Percentiles rank a stretch among this genome's conserved stretches.
These are phyloP conservation scores for Ectobius pallidus DNA, from an alignment of 2,888 invertebrate genomes.

Conservation along the genomic window DNA sequence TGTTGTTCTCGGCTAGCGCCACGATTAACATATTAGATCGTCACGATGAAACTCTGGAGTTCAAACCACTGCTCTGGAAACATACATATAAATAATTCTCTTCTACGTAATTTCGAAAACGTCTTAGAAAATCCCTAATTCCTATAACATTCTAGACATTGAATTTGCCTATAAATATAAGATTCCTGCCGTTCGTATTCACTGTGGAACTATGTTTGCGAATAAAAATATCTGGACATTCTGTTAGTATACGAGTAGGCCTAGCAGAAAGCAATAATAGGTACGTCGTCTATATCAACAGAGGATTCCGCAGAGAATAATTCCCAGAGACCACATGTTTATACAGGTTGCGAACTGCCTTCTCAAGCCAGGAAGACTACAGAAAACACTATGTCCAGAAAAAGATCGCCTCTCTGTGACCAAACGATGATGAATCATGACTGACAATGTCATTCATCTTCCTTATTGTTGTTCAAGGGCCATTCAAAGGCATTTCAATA, in stretches of 20 bases:
- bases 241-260: background rate
- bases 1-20: background rate
- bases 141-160: background rate
- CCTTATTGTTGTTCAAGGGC: background rate
- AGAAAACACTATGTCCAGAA: too few species aligned
- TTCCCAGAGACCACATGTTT: background rate
- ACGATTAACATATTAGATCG: background rate
- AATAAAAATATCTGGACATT: background rate
- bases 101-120: too few species aligned
- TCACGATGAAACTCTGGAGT: too few species aligned
- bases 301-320: background rate
- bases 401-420: background rate
- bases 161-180: background rate
- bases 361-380: background rate
- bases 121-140: too few species aligned
- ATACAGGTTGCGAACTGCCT: background rate
- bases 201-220: background rate
- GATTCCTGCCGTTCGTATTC: too few species aligned
- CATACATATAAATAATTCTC: too few species aligned
- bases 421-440: background rate
- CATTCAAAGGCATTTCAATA: conserved; percentile 4
- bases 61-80: too few species aligned
- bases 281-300: background rate
- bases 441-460: background rate
- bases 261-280: too few species aligned